phyloP scores from a whole-genome alignment of 2,797 vertebrate genomes.

The Tragelaphus oryx region DNA sequence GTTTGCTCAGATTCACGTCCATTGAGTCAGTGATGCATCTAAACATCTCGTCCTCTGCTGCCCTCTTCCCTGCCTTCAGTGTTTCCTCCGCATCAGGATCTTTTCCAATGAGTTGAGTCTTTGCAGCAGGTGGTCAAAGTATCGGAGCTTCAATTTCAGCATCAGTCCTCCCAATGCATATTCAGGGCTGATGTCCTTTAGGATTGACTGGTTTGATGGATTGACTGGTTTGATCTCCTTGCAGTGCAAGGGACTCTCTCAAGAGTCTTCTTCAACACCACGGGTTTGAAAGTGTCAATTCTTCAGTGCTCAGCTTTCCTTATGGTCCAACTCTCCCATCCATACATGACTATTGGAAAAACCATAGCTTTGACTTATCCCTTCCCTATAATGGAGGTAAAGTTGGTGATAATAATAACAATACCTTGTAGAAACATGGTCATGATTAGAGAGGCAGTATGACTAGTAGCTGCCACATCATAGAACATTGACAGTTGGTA shows the following conservation, averaged over 20 bases:
- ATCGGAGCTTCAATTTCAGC: not conserved
- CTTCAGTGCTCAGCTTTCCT: not conserved
- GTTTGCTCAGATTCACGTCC: not conserved
- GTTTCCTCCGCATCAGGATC: not conserved
- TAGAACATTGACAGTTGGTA: not conserved
- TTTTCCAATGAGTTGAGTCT: not conserved
- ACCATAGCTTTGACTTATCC: not conserved
- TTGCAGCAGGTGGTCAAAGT: not conserved
- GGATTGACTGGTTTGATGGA: not conserved
- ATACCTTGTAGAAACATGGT: not conserved
- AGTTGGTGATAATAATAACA: not conserved
- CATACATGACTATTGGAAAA: not conserved
- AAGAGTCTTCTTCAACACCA: not conserved
- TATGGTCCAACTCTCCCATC: not conserved
- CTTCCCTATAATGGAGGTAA: not conserved
- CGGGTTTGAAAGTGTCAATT: accelerated
- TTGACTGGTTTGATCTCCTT: not conserved
- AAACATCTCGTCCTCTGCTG: not conserved
- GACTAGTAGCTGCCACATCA: not conserved
- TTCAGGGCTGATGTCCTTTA: not conserved
- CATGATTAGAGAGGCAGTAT: not conserved
- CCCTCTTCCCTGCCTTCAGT: not conserved
- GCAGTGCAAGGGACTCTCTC: not conserved
- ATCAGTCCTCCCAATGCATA: not conserved
- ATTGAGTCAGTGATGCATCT: not conserved